Evolutionary conservation across 2,888 invertebrate genomes (phyloP).

Genomic region (Coelogynopora nodosa): DNA sequence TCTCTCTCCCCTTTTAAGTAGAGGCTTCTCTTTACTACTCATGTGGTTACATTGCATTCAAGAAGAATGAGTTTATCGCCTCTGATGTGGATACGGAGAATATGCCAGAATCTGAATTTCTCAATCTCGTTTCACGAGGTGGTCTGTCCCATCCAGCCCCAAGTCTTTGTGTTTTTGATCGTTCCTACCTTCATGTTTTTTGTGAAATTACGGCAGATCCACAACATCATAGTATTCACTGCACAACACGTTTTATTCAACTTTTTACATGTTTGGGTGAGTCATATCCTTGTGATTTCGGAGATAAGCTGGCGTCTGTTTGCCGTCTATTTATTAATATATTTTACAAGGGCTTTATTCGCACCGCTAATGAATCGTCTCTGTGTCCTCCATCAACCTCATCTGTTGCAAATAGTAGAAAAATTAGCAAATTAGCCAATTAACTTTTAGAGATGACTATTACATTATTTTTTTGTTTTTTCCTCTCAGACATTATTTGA

Average conservation of each 20-base stretch:
- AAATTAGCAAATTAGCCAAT: neutral
- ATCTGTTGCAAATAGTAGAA: neutral
- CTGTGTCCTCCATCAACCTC: neutral
- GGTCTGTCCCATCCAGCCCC: neutral
- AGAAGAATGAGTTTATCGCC: neutral
- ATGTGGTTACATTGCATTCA: neutral
- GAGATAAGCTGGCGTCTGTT: neutral
- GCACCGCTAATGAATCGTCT: neutral
- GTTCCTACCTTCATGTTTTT: neutral
- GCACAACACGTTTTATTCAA: neutral
- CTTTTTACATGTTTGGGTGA: neutral
- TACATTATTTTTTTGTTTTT: too few relatives aligned
- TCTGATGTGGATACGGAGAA: neutral
- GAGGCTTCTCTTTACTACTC: neutral
- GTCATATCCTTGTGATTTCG: neutral
- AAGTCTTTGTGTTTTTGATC: neutral
- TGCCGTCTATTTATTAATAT: neutral
- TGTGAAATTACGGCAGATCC: neutral
- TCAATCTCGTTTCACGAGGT: neutral
- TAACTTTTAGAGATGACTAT: too few relatives aligned
- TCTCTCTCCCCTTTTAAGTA: neutral
- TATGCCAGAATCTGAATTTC: neutral
- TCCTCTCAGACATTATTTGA: too few relatives aligned
- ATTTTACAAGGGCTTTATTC: neutral
- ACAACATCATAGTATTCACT: neutral